Evolutionary conservation across 2,113 vertebrate species (phyloP).

Genomic region (Cisticola juncidis): DNA sequence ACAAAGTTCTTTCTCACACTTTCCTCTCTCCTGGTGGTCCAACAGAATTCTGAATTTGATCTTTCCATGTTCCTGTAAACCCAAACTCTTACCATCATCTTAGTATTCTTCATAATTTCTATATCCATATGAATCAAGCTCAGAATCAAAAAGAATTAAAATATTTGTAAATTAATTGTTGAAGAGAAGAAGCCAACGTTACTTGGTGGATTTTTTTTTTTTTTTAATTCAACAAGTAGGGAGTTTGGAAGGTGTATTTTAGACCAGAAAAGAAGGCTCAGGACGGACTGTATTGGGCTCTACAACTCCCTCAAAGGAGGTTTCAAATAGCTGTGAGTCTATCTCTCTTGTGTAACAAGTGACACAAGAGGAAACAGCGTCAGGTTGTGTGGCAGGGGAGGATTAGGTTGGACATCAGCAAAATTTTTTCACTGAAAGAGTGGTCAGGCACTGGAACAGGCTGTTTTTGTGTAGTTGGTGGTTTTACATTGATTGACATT

Average conservation of each 20-base stretch:
- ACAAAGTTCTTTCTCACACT: background rate
- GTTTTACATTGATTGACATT: background rate
- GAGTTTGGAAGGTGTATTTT: background rate
- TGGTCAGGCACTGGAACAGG: background rate
- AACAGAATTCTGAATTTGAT: background rate
- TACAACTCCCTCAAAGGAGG: background rate
- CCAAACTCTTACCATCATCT: background rate
- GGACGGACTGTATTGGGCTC: no score
- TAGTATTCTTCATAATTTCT: background rate
- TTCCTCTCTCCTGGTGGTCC: background rate
- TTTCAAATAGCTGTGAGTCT: background rate
- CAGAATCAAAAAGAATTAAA: background rate
- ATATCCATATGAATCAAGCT: background rate
- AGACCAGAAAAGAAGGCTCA: background rate
- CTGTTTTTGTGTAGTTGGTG: background rate
- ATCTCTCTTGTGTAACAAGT: background rate
- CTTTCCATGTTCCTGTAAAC: background rate
- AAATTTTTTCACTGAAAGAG: background rate
- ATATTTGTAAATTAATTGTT: background rate
- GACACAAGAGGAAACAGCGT: rapidly evolving
- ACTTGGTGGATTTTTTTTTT: background rate
- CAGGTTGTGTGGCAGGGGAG: background rate
- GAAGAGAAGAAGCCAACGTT: background rate
- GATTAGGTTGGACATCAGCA: background rate
- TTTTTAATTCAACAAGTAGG: background rate